These are phyloP conservation scores for Phlogophora meticulosa DNA, from an alignment of 2,888 invertebrate species.

Conservation along the genomic window DNA sequence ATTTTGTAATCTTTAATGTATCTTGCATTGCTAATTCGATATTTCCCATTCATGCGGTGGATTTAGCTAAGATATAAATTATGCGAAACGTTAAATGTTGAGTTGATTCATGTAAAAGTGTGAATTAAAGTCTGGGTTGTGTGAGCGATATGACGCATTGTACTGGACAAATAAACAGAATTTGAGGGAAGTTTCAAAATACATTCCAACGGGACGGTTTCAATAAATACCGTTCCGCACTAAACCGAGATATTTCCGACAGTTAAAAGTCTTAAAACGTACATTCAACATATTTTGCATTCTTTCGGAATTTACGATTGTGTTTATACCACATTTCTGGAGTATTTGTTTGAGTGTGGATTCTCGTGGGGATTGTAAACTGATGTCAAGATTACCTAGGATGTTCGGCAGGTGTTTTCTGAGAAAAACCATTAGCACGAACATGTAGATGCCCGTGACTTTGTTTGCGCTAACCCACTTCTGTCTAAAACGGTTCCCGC, in stretches of 20 bases:
- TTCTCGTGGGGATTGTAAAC: slow-evolving; percentile 57
- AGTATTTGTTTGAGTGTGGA: slow-evolving; percentile 60
- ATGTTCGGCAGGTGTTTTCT: slow-evolving; percentile 53
- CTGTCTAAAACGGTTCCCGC: slow-evolving; percentile 13
- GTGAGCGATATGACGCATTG: slow-evolving; percentile 45
- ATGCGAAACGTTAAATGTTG: slow-evolving; percentile 18
- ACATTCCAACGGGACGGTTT: slow-evolving; percentile 35
- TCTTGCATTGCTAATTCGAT: slow-evolving; percentile 47
- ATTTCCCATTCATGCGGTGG: slow-evolving; percentile 20
- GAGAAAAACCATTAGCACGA: slow-evolving; percentile 24
- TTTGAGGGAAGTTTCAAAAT: slow-evolving; percentile 54
- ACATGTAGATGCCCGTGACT: slow-evolving; percentile 43
- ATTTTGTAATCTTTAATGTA: slow-evolving; percentile 55
- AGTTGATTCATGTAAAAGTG: slow-evolving; percentile 40
- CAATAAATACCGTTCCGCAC: slow-evolving; percentile 53
- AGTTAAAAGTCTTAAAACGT: slow-evolving; percentile 55
- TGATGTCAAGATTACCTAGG: slow-evolving; percentile 46
- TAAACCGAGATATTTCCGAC: slow-evolving; percentile 66
- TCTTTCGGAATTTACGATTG: slow-evolving; percentile 70
- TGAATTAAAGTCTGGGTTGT: slow-evolving; percentile 24
- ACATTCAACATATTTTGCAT: slow-evolving; percentile 70
- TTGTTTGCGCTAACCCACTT: slow-evolving; percentile 50
- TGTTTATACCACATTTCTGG: slow-evolving; percentile 63
- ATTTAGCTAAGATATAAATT: slow-evolving; percentile 28
- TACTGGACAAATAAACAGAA: slow-evolving; percentile 51